Conservation (phyloP, 2,888 invertebrate genomes). For the Acronicta alni region DNA sequence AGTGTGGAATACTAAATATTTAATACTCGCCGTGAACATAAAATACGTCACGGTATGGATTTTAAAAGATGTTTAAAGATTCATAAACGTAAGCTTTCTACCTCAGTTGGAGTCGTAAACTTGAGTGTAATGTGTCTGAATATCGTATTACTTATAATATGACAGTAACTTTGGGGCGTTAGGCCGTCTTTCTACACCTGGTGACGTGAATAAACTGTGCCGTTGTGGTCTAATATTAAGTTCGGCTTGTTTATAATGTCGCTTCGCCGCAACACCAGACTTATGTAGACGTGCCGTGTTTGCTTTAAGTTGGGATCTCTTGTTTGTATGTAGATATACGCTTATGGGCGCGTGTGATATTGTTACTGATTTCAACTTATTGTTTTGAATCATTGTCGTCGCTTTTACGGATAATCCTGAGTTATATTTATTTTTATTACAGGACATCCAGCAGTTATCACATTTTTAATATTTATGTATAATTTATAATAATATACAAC, state of each 20-base stretch:
- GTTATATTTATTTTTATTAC: slow-evolving; percentile 28
- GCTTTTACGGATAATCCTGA: slow-evolving; percentile 29
- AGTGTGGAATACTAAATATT: slow-evolving; percentile 24
- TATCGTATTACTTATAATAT: slow-evolving; percentile 79
- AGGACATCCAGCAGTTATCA: no score
- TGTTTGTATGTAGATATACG: slow-evolving; percentile 55
- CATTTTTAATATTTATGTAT: no score
- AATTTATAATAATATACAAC: no score
- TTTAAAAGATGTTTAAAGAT: slow-evolving; percentile 86
- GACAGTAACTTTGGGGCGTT: slow-evolving; percentile 77
- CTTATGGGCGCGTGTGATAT: slow-evolving; percentile 49
- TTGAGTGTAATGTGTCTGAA: slow-evolving; percentile 82
- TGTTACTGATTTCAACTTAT: slow-evolving; percentile 50
- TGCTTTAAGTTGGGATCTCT: slow-evolving; percentile 59
- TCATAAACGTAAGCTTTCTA: slow-evolving; percentile 83
- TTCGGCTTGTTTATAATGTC: slow-evolving; percentile 75
- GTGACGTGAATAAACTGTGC: slow-evolving; percentile 81
- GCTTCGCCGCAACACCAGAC: slow-evolving; percentile 43
- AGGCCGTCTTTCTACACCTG: slow-evolving; percentile 83
- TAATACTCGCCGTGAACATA: slow-evolving; percentile 45
- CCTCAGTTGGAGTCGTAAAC: slow-evolving; percentile 83
- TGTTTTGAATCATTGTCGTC: slow-evolving; percentile 48
- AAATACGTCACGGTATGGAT: slow-evolving; percentile 74
- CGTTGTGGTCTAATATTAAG: slow-evolving; percentile 81
- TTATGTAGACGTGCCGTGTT: slow-evolving; percentile 62